phyloP scores from a whole-genome alignment of 1,140 invertebrate species.

The Lucilia cuprina region DNA sequence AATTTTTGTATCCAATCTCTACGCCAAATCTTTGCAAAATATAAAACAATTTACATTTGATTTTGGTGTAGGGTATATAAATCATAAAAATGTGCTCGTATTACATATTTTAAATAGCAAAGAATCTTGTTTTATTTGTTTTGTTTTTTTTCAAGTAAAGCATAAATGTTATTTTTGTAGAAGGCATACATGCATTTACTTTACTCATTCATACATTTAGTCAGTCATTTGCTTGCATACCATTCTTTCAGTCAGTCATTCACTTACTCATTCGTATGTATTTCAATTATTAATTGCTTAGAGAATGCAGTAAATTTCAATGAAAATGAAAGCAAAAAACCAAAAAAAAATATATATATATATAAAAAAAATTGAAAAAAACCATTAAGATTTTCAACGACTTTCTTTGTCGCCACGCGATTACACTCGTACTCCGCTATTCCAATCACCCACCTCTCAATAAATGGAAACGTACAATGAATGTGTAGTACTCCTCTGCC shows the following conservation, averaged over 20 bases:
- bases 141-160: not conserved
- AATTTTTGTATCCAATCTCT: too few relatives aligned
- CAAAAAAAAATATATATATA: not conserved
- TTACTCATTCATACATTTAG: conserved; percentile 13
- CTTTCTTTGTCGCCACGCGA: conserved; percentile 34
- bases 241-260: not conserved
- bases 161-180: not conserved
- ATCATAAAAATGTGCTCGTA: not conserved
- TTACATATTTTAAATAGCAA: not conserved
- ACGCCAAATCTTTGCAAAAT: too few relatives aligned
- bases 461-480: not conserved
- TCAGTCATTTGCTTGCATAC: not conserved
- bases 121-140: not conserved
- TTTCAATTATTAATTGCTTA: conserved; percentile 35
- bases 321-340: conserved; percentile 28
- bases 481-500: not conserved
- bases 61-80: not conserved
- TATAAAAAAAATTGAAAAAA: not conserved
- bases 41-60: too few relatives aligned
- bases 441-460: not conserved
- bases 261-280: conserved; percentile 13
- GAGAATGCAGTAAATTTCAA: conserved; percentile 35
- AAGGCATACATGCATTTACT: not conserved
- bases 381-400: conserved; percentile 35
- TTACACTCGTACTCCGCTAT: conserved; percentile 1